These are phyloP conservation scores for Clinocottus analis DNA, from an alignment of 2,113 vertebrate species.

Conservation along the genomic window DNA sequence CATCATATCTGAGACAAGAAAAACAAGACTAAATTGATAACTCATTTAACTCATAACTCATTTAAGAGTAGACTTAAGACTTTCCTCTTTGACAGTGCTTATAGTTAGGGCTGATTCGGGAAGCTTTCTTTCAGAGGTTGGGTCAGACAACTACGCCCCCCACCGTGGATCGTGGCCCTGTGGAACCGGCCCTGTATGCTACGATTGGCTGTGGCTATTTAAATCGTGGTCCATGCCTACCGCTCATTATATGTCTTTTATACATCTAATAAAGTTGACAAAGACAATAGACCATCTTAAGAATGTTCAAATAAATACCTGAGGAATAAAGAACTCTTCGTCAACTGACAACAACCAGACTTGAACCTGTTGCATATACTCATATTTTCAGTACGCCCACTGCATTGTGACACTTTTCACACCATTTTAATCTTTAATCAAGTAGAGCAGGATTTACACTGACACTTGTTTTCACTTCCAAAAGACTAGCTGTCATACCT, in stretches of 20 bases:
- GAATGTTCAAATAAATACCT: background rate
- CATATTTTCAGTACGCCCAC: background rate
- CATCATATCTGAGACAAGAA: background rate
- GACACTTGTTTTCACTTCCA: background rate
- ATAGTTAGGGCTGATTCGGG: too few species aligned
- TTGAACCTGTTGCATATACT: background rate
- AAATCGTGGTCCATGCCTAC: too few species aligned
- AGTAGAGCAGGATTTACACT: background rate
- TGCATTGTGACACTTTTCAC: background rate
- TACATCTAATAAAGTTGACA: background rate
- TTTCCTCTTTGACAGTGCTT: too few species aligned
- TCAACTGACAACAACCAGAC: background rate
- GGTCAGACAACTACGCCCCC: too few species aligned
- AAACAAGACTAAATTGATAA: background rate
- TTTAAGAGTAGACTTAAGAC: too few species aligned
- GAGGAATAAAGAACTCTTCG: background rate
- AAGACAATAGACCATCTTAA: background rate
- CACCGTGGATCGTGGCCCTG: too few species aligned
- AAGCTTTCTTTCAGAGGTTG: too few species aligned
- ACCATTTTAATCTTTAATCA: background rate
- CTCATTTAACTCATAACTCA: too few species aligned
- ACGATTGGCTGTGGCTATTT: too few species aligned
- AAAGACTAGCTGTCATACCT: background rate
- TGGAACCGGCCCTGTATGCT: too few species aligned
- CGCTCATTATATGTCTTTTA: too few species aligned